A percentile compares a stretch with the other conserved stretches of the same genome.
These are phyloP conservation scores for Octodon degus DNA, from an alignment of 2,113 vertebrate genomes.

Conservation along the genomic window DNA sequence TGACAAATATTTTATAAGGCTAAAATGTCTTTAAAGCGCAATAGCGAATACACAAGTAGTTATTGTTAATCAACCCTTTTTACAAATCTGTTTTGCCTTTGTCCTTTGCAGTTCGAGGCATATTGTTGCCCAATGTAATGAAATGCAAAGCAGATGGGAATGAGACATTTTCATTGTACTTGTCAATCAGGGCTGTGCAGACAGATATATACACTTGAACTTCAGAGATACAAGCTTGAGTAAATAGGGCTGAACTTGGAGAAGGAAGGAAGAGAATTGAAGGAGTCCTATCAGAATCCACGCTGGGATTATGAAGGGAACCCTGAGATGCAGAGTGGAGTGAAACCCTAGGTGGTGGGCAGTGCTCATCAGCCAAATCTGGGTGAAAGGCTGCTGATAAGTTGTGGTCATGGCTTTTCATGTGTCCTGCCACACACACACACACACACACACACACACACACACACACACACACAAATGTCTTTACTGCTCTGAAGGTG, in stretches of 20 bases:
- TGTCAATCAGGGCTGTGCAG: slow-evolving; percentile 82
- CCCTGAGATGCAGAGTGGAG: slow-evolving; percentile 6
- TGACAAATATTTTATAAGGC: slow-evolving; percentile 62
- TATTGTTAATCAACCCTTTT: slow-evolving; percentile 76
- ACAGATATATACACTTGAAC: slow-evolving; percentile 81
- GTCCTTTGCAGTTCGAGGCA: slow-evolving; percentile 81
- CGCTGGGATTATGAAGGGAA: slow-evolving; percentile 57
- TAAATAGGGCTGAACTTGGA: slow-evolving; percentile 84
- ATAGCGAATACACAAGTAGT: slow-evolving; percentile 69
- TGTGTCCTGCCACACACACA: not conserved
- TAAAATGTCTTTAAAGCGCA: slow-evolving; percentile 76
- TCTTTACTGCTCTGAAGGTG: not conserved
- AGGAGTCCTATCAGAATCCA: slow-evolving; percentile 54
- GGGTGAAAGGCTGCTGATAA: not conserved
- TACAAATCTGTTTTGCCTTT: slow-evolving; percentile 82
- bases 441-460: too few relatives aligned
- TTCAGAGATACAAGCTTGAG: slow-evolving; percentile 81
- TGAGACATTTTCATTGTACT: slow-evolving; percentile 84
- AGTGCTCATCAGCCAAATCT: not conserved
- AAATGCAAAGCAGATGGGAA: slow-evolving; percentile 85
- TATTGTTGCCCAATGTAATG: slow-evolving; percentile 82
- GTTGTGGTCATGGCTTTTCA: not conserved
- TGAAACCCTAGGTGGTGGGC: not conserved
- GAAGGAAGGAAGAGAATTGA: slow-evolving; percentile 64
- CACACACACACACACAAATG: not conserved